A percentile compares a stretch with the other conserved stretches of the same genome.
These are phyloP conservation scores for Pelodytes ibericus DNA, from an alignment of 2,797 vertebrate genomes.

Conservation along the genomic window DNA sequence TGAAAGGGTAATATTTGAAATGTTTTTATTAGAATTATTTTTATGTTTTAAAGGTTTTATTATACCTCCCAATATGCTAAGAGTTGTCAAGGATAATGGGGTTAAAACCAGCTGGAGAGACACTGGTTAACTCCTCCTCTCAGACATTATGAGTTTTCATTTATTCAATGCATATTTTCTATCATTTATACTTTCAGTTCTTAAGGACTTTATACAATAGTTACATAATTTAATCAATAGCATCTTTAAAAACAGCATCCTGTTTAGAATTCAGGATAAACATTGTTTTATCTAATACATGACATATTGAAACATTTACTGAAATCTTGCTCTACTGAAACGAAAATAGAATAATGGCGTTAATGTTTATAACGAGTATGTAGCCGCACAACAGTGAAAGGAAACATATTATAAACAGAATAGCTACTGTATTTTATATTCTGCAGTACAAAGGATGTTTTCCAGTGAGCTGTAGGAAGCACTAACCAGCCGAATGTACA, in stretches of 20 bases:
- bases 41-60: too few species aligned
- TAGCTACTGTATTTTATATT: slow-evolving; percentile 22
- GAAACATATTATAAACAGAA: background rate
- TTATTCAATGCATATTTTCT: too few species aligned
- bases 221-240: too few species aligned
- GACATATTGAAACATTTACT: background rate
- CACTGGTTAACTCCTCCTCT: too few species aligned
- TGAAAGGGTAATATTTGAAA: too few species aligned
- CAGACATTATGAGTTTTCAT: too few species aligned
- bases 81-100: too few species aligned
- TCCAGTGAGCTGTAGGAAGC: slow-evolving; percentile 24
- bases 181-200: too few species aligned
- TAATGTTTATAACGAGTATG: slow-evolving; percentile 2
- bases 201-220: too few species aligned
- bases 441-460: slow-evolving; percentile 8
- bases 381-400: background rate
- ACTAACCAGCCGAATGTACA: slow-evolving; percentile 19
- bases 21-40: too few species aligned
- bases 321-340: background rate
- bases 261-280: background rate
- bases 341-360: background rate
- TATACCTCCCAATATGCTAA: too few species aligned
- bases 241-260: background rate
- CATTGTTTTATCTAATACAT: background rate
- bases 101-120: too few species aligned